Base-by-base conservation (phyloP, 1,140 invertebrate genomes). In the Melanaphis sacchari region DNA sequence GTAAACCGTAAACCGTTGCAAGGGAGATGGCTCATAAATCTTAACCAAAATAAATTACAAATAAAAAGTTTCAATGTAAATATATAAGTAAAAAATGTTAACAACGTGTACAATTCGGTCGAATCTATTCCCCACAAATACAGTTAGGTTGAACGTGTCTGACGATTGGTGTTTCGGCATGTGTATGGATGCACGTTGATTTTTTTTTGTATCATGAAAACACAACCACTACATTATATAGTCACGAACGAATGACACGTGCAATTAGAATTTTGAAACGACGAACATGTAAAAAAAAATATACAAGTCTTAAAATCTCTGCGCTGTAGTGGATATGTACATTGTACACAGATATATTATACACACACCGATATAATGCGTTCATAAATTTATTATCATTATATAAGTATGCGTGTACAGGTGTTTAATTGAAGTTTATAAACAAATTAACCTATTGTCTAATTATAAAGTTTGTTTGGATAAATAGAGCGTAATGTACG, bases 361-460 rank as follows among this genome's bases (percentile, higher is more conserved):
- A n/a, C n/a, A n/a, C n/a, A 24, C 7, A 11, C 24, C 31, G 59
- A n/a, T 31, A n/a, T 26, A 15, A 31, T 18, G 6, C 18, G 31
- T 76, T 15, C 59, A 18, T 76, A 36, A 18, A 22, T 76, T n/a
- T 76, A 76, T 76, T 76, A n/a, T n/a, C 31, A 76, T 36, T 38
- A 36, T 82, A 22, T 36, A 82, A 24, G n/a, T 38, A 8, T 9
- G 21, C 36, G 21, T 15, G 36, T 38, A 21, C 9, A 82, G 36
- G 41, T 43, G 41, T 46, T 87, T 87, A 87, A 87, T 43, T 43
- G 40, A 43, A 87, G 40, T 87, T 87, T 87, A 41, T 18, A 87
- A 87, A 87, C 84, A 87, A 87, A 87, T 87, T 87, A 87, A 87
- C 84, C 40, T 43, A 46, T 87, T 87, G 84, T 87, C 31, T 41